Conservation (phyloP, 2,797 vertebrate species). For the Semotilus atromaculatus region DNA sequence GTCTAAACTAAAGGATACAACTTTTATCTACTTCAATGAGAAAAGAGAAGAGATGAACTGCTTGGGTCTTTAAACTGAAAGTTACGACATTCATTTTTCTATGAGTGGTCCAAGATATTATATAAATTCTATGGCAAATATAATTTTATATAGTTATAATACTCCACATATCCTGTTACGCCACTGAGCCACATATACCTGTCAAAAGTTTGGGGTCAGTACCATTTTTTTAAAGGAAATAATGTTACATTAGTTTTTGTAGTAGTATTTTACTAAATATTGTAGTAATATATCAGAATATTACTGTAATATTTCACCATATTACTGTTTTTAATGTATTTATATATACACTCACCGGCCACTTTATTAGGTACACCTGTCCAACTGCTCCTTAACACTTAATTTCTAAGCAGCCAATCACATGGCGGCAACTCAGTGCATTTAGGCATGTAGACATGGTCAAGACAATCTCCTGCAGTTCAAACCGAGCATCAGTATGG, state of each 20-base stretch:
- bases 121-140: background rate
- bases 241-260: background rate
- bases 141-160: background rate
- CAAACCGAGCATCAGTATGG: no score
- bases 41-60: background rate
- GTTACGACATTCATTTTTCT: background rate
- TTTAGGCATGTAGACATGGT: no score
- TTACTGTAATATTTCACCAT: no score
- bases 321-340: no score
- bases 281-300: no score
- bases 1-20: background rate
- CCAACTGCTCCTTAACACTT: no score
- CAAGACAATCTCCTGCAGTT: no score
- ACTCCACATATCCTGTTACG: background rate
- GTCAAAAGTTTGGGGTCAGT: background rate
- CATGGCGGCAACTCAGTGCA: no score
- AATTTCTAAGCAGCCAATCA: no score
- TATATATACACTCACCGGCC: no score
- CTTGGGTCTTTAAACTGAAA: background rate
- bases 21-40: background rate
- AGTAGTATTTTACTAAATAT: no score
- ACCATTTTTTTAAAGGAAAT: background rate
- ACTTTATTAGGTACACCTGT: no score
- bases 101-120: background rate
- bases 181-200: background rate